phyloP scores from a whole-genome alignment of 2,797 vertebrate species.

The Coracias cyanogaster region DNA sequence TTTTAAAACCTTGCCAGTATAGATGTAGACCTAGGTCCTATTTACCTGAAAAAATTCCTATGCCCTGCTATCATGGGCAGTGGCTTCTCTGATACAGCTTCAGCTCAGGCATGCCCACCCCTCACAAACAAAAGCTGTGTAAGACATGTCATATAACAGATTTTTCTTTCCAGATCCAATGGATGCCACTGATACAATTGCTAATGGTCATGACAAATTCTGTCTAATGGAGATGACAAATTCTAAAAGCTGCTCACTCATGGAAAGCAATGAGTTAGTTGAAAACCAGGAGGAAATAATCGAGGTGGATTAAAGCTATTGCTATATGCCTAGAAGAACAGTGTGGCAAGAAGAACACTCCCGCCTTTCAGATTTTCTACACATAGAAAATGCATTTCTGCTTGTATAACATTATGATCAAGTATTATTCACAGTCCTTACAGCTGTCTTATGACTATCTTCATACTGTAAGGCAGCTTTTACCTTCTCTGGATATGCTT shows the following conservation, averaged over 20 bases:
- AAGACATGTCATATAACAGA: neutral
- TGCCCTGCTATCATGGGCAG: neutral
- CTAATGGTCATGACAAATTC: too few relatives aligned
- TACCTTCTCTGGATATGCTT: neutral
- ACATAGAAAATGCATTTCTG: neutral
- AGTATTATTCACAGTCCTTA: neutral
- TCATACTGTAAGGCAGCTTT: neutral
- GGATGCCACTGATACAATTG: neutral
- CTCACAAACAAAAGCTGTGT: neutral
- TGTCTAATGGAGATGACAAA: neutral
- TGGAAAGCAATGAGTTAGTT: neutral
- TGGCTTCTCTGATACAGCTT: neutral
- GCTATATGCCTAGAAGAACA: neutral
- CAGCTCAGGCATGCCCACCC: neutral
- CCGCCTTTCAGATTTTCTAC: neutral
- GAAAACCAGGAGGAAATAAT: neutral
- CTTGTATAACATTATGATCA: neutral
- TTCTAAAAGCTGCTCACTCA: neutral
- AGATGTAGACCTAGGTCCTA: neutral
- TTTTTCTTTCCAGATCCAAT: neutral
- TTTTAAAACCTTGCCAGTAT: neutral
- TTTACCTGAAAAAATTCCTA: neutral
- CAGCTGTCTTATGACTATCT: neutral
- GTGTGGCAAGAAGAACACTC: rapidly evolving
- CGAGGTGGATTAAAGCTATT: neutral